phyloP scores from a whole-genome alignment of 2,888 invertebrate genomes.

The Athalia circularis region DNA sequence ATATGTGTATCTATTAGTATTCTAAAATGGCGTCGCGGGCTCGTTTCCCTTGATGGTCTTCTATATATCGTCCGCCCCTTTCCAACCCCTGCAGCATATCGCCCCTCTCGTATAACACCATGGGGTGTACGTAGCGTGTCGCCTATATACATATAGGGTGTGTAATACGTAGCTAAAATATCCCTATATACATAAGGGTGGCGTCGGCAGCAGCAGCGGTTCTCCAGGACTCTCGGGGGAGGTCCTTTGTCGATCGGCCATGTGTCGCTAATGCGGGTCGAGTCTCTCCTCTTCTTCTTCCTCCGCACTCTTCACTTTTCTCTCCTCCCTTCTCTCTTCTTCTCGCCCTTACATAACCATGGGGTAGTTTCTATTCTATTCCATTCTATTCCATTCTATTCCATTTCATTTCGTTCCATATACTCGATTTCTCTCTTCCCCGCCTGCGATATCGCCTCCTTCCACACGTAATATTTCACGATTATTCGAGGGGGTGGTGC shows the following conservation, averaged over 20 bases:
- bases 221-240: not conserved
- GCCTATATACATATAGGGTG: not conserved
- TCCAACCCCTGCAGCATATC: too few species aligned
- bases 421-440: not conserved
- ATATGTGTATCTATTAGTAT: too few species aligned
- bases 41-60: too few species aligned
- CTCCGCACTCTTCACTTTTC: conserved; percentile 56
- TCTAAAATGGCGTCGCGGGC: too few species aligned
- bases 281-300: conserved; percentile 73
- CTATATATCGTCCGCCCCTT: too few species aligned
- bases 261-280: conserved; percentile 73
- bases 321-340: not conserved
- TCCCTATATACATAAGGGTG: conserved; percentile 16
- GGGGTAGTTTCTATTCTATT: conserved; percentile 31
- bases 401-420: too few species aligned
- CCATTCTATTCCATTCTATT: not conserved
- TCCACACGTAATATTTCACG: too few species aligned
- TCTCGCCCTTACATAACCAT: not conserved
- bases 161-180: conserved; percentile 4
- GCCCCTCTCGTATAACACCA: not conserved
- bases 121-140: not conserved
- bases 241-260: conserved; percentile 71
- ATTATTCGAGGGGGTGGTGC: too few species aligned
- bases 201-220: not conserved
- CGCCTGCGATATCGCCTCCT: too few species aligned